Evolutionary conservation across 2,797 vertebrate genomes (phyloP).

Genomic region (Pagetopsis macropterus): DNA sequence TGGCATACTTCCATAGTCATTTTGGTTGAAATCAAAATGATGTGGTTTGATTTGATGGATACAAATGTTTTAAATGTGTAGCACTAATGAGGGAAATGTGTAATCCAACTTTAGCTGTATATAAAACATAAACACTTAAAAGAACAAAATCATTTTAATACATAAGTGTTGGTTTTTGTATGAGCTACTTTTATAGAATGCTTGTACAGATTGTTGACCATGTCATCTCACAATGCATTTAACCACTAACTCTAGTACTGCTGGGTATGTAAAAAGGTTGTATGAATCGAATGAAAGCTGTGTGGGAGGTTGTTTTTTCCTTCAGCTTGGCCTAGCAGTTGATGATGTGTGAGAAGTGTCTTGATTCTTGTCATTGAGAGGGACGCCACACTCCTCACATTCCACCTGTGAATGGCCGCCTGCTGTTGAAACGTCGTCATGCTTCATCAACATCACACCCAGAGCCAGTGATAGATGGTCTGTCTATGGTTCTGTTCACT

Average conservation of each 20-base stretch:
- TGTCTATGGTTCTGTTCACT: slow-evolving; percentile 72
- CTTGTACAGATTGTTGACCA: slow-evolving; percentile 61
- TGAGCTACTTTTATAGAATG: slow-evolving; percentile 44
- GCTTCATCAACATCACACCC: slow-evolving; percentile 73
- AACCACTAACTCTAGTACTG: slow-evolving; percentile 33
- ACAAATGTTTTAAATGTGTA: slow-evolving; percentile 53
- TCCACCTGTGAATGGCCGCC: slow-evolving; percentile 66
- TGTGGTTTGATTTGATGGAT: slow-evolving; percentile 54
- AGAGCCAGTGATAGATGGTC: slow-evolving; percentile 69
- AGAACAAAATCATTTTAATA: slow-evolving; percentile 41
- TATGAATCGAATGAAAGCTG: slow-evolving; percentile 42
- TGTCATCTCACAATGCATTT: slow-evolving; percentile 45
- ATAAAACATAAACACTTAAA: slow-evolving; percentile 45
- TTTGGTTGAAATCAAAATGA: slow-evolving; percentile 11
- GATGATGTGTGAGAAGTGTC: slow-evolving; percentile 57
- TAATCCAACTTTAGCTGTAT: slow-evolving; percentile 53
- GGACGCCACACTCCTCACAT: slow-evolving; percentile 54
- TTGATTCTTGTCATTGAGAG: slow-evolving; percentile 52
- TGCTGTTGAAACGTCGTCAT: slow-evolving; percentile 71
- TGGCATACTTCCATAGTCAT: slow-evolving; percentile 36
- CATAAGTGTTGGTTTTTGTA: slow-evolving; percentile 58
- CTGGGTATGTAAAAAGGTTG: slow-evolving; percentile 41
- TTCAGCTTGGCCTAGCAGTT: slow-evolving; percentile 49
- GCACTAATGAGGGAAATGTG: slow-evolving; percentile 40
- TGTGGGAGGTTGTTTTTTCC: slow-evolving; percentile 32